Evolutionary conservation across 2,113 vertebrate genomes (phyloP), one percentile per base, ranked within the genome.

Genomic region (Takifugu bimaculatus): DNA sequence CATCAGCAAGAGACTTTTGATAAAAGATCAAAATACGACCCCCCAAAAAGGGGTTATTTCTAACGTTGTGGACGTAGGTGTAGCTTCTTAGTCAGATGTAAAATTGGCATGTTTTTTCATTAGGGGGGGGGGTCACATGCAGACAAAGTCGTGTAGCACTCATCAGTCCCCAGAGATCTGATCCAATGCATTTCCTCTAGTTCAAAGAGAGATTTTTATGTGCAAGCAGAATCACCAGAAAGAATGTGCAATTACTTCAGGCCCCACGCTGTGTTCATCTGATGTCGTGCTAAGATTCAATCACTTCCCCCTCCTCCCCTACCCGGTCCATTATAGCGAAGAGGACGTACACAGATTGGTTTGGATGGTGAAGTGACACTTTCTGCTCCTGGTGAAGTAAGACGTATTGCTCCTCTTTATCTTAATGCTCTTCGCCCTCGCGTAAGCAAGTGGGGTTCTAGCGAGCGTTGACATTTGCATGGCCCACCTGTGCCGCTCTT

Each of bases 261-360:
- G 75, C 49, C 9, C 60, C 84, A 82, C 58, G 72, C 81, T 81
- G 81, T 53, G 74, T 82, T 83, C 72, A 82, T 76, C 84, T 84
- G 78, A 74, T 78, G 72, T 65, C 72, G 72, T 3, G 29, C 74
- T 76, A 69, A 20, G 43, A 77, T 83, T 76, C 81, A 78, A 78
- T 78, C 74, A 71, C 64, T 50, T 15, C 35, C 75, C 44, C 66
- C 42, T 4, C 63, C 58, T 50, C 57, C 49, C 49, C 52, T 13
- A 58, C 65, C 70, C 28, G 29, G 69, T 74, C 57, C 70, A 80
- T 75, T 72, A 76, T 45, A 72, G 69, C 70, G 26, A 58, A 65
- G 75, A 72, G 57, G 68, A 74, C 20, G 20, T 20, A 54, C 65
- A 65, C 44, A 26, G 54, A 73, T 73, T 65, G 74, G 61, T 59